phyloP scores from a whole-genome alignment of 2,113 vertebrate genomes.

The Elephantulus edwardii region DNA sequence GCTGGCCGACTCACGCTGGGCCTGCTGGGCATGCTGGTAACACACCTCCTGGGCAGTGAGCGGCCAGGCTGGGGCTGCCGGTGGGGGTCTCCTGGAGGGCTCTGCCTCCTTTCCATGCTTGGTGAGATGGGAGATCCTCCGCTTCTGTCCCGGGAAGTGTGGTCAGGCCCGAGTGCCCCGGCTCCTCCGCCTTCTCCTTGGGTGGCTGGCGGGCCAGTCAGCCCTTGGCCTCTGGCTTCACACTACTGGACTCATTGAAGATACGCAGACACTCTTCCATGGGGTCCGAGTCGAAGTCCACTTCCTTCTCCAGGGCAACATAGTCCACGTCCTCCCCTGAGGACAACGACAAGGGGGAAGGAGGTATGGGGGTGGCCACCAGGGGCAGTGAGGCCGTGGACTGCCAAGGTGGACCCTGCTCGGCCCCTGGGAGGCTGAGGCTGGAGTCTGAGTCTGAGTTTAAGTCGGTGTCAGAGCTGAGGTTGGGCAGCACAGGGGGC shows the following conservation, averaged over 20 bases:
- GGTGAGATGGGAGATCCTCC: too few relatives aligned
- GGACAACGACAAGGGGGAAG: constrained; percentile 76
- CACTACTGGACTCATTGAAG: constrained; percentile 95
- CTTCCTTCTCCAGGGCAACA: constrained; percentile 88
- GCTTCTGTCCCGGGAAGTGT: too few relatives aligned
- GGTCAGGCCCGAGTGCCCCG: background rate
- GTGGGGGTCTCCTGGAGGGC: too few relatives aligned
- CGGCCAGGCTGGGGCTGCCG: constrained; percentile 75
- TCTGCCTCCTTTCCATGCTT: too few relatives aligned
- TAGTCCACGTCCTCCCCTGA: constrained; percentile 82
- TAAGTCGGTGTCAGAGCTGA: constrained; percentile 65
- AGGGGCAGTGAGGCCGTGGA: constrained; percentile 71
- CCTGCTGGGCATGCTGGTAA: constrained; percentile 92
- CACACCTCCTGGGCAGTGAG: constrained; percentile 92
- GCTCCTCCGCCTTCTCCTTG: too few relatives aligned
- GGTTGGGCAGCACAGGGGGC: constrained; percentile 75
- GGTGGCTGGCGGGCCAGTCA: constrained; percentile 94
- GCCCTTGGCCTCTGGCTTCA: constrained; percentile 96
- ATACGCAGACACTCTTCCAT: too few relatives aligned
- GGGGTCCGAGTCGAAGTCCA: constrained; percentile 94
- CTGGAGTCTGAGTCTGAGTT: background rate
- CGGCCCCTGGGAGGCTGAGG: constrained; percentile 35
- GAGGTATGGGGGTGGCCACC: too few relatives aligned
- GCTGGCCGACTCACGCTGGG: too few relatives aligned
- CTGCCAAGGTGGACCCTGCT: constrained; percentile 72